These are phyloP conservation scores for Rhyacophila evoluta DNA, from an alignment of 2,888 invertebrate genomes.

Conservation along the genomic window DNA sequence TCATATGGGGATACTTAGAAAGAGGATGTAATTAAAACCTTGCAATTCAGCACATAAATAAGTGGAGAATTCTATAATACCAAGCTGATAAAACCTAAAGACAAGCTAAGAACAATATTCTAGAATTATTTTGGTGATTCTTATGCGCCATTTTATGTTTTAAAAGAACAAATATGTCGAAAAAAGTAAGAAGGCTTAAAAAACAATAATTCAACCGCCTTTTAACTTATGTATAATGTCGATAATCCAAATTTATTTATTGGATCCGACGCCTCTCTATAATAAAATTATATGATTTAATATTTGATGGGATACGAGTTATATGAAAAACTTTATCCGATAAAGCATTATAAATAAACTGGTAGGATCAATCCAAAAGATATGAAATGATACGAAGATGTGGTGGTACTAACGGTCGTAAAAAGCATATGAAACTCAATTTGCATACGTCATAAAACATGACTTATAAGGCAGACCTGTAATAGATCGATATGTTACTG, in stretches of 20 bases:
- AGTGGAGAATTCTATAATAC: no score
- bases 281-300: neutral
- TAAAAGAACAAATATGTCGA: no score
- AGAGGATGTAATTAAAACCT: no score
- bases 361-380: neutral
- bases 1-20: no score
- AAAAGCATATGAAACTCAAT: conserved; percentile 32
- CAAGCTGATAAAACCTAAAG: no score
- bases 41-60: no score
- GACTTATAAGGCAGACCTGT: conserved; percentile 28
- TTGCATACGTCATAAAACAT: conserved; percentile 33
- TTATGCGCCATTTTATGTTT: no score
- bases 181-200: no score
- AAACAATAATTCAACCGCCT: no score
- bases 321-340: conserved; percentile 7
- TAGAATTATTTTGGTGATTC: no score
- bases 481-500: neutral
- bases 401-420: neutral
- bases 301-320: neutral
- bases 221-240: no score
- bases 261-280: neutral
- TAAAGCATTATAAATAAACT: conserved; percentile 2
- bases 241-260: neutral
- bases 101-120: no score
- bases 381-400: conserved; percentile 1